These are phyloP conservation scores for Onychorhynchus coronatus DNA, from an alignment of 2,113 vertebrate species.

Conservation along the genomic window DNA sequence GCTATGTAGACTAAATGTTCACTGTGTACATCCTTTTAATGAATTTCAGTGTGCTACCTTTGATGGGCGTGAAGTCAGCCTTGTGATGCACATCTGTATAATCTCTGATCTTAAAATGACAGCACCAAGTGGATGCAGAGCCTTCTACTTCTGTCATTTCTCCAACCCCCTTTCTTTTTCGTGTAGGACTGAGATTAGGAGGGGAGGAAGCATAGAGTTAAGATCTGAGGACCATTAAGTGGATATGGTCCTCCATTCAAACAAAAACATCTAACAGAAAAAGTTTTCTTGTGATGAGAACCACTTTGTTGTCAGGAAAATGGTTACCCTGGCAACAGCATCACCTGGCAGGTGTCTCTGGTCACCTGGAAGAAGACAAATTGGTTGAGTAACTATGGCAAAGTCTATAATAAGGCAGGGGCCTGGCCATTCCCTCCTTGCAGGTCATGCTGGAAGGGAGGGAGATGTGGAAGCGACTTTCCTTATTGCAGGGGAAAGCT, in stretches of 20 bases:
- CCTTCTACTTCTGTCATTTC: neutral
- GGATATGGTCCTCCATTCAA: neutral
- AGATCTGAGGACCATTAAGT: neutral
- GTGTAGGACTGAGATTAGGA: neutral
- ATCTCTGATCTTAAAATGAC: neutral
- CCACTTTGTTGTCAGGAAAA: neutral
- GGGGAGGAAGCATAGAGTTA: neutral
- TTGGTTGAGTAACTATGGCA: neutral
- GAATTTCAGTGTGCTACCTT: neutral
- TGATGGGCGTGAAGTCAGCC: neutral
- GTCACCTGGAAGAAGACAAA: neutral
- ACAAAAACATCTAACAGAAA: neutral
- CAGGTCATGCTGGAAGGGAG: neutral
- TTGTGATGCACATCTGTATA: neutral
- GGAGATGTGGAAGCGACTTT: neutral
- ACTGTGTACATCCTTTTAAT: neutral
- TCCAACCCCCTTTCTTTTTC: rapidly evolving
- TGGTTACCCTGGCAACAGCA: neutral
- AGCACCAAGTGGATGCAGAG: neutral
- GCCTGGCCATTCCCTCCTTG: neutral
- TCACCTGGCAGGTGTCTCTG: neutral
- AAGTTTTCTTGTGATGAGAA: neutral
- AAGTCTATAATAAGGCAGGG: rapidly evolving
- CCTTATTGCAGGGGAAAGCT: neutral
- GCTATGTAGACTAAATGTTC: neutral